Evolutionary conservation across 2,113 vertebrate genomes (phyloP), one percentile per base, ranked within the genome.

Genomic region (Pungitius pungitius): DNA sequence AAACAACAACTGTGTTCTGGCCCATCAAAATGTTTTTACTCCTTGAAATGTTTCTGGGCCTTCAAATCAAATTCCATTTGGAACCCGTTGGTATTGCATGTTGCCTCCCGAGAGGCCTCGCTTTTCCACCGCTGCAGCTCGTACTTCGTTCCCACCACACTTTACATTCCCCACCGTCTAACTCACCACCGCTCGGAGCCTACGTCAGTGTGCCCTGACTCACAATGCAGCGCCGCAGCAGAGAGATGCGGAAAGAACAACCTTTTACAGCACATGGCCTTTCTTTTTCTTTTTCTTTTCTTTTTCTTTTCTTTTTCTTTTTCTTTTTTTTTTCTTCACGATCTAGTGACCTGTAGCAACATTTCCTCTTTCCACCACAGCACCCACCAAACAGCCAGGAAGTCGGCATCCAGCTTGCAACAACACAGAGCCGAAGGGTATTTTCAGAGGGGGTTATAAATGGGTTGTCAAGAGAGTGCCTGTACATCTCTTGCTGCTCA

Each of bases 121-220:
- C 73, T 81, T 80, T 89, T 85, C 84, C 85, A 84, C 49, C 33
- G 17, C 65, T 13, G 26, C 64, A 17, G 49, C 63, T 70, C 56
- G 80, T 82, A 61, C 70, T 76, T 59, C 35, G 62, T 90, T 91
- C 89, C 87, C 90, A 93, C 83, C 83, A 58, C 75, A 80, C 75
- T 90, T 73, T 40, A 56, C 83, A 91, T 92, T 92, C 91, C 90
- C 75, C 20, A 88, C 77, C 71, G 76, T 80, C 70, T 70, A 73
- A 83, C 82, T 91, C 88, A 88, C 65, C 70, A 22, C 24, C 35
- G 5, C n/a, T n/a, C n/a, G n/a, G 18, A 70, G 51, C 42, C 57
- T 84, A 65, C 78, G 82, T 88, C 84, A 87, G 47, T 24, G 35
- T 61, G 62, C 57, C 65, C 58, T 81, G 75, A 87, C 82, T 85